Base-by-base conservation (phyloP, 2,113 vertebrate species). In the Hydrolagus affinis region DNA sequence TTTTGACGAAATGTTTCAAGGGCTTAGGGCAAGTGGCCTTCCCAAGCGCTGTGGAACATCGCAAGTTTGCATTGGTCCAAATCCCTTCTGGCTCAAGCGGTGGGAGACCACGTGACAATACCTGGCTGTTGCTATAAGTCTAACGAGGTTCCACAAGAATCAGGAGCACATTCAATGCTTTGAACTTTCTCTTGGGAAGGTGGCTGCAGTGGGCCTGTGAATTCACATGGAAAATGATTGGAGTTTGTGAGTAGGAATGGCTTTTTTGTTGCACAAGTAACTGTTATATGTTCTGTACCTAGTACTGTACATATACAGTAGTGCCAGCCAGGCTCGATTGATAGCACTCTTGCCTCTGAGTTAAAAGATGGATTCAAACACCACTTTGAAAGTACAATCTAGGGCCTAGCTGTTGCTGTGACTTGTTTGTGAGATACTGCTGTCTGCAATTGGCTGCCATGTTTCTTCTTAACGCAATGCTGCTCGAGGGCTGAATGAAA, bases 1-100 rank as follows among this genome's bases (percentile, higher is more conserved):
- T 77, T 77, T 44, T 72, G 30, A 75, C 21, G 14, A 75, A 75
- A 75, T 56, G 73, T 83, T 83, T 83, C 62, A 64, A 28, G 19
- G 21, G 78, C 78, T 83, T 83, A 68, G 12, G 28, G 66, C 60
- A 1, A 68, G 77, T 64, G 64, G 25, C n/a, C 15, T 66, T 66
- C 60, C 59, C 77, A 66, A 64, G 62, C 30, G 62, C 62, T 28
- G 73, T n/a, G 78, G 23, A 64, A 83, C 25, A 30, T 66, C 44
- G 44, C 44, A 19, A 68, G 64, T 66, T 83, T 21, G 12, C 62
- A 83, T 17, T 32, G 78, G 60, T 66, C 17, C 15, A 17, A 28
- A 60, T 66, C 11, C 62, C 32, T 83, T 83, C 62, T 21, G 28
- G 14, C 30, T 60, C n/a, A 59, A 60, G 72, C 25, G 59, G 57